phyloP scores from a whole-genome alignment of 2,888 invertebrate species.

The Xestoiulus laeticollis region DNA sequence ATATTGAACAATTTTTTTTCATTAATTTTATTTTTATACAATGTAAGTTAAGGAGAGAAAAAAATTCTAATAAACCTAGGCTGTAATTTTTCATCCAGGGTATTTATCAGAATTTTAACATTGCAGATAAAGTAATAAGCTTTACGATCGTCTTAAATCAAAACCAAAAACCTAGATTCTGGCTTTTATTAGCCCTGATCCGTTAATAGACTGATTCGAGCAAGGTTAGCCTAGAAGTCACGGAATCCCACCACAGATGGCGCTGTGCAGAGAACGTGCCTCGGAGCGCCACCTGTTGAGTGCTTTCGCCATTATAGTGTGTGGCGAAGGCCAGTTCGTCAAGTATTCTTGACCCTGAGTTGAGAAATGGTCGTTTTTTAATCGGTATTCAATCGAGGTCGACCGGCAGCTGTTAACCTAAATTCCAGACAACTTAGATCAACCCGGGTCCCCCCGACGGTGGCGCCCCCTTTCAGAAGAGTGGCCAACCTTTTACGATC shows the following conservation, averaged over 20 bases:
- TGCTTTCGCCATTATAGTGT: background rate
- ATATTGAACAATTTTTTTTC: too few relatives aligned
- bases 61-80: too few relatives aligned
- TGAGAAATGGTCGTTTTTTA: background rate
- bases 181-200: too few relatives aligned
- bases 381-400: background rate
- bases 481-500: background rate
- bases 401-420: background rate
- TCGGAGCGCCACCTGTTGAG: background rate
- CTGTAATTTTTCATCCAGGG: too few relatives aligned
- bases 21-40: too few relatives aligned
- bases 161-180: too few relatives aligned
- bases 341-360: background rate
- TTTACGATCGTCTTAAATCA: too few relatives aligned
- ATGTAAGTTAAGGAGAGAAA: too few relatives aligned
- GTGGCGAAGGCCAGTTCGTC: background rate
- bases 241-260: background rate
- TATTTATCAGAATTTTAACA: too few relatives aligned
- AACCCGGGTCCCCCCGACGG: background rate
- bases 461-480: background rate
- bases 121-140: too few relatives aligned
- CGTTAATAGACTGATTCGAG: background rate
- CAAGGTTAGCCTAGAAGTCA: background rate
- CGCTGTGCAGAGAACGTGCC: background rate
- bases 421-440: background rate